These are phyloP conservation scores for Pelodiscus sinensis DNA, from an alignment of 2,113 vertebrate species.

Conservation along the genomic window DNA sequence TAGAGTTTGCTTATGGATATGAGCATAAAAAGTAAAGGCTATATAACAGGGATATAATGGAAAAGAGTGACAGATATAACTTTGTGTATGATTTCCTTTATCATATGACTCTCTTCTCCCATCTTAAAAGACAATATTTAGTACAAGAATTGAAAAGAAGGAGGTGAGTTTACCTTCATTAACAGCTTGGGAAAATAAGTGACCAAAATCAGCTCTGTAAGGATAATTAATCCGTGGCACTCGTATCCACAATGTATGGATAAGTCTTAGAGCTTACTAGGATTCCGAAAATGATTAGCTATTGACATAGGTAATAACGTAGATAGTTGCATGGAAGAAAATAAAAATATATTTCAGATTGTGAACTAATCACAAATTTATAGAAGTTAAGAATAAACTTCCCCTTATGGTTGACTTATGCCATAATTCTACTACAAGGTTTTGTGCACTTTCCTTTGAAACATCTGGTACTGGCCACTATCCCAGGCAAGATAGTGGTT, in stretches of 20 bases:
- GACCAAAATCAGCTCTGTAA: not conserved
- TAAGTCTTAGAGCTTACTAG: not conserved
- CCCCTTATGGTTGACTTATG: not conserved
- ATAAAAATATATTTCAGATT: not conserved
- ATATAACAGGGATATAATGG: not conserved
- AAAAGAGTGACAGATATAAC: not conserved
- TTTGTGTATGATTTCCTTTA: not conserved
- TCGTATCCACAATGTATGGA: not conserved
- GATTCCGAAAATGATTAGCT: not conserved
- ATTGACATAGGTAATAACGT: not conserved
- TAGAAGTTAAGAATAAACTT: not conserved
- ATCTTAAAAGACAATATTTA: not conserved
- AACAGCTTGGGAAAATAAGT: not conserved
- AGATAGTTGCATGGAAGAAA: not conserved
- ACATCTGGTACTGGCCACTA: slow-evolving; percentile 50
- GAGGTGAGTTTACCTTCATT: not conserved
- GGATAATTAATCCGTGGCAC: not conserved
- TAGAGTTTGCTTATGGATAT: not conserved
- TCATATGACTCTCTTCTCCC: not conserved
- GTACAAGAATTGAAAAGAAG: not conserved
- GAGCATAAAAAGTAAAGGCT: not conserved
- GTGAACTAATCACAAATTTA: not conserved
- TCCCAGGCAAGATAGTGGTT: slow-evolving; percentile 24
- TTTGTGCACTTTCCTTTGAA: slow-evolving; percentile 28
- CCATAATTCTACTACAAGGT: not conserved